These are phyloP conservation scores for Dryas iulia DNA, from an alignment of 1,140 invertebrate species.

Conservation along the genomic window DNA sequence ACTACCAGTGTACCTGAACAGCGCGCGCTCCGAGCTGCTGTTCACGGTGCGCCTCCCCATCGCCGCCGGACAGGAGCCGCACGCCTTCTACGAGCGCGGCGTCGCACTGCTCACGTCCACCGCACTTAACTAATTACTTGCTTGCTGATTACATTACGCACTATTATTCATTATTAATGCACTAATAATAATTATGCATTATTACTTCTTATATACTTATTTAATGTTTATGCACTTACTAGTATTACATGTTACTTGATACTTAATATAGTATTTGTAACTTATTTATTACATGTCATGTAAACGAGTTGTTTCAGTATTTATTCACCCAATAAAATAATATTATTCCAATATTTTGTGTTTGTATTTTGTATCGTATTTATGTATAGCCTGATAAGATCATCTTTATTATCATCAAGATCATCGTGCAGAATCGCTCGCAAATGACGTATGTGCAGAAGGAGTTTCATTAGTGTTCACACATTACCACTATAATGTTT, in stretches of 20 bases:
- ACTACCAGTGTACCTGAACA: constrained; percentile 98
- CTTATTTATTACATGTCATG: neutral
- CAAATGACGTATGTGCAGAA: too few species aligned
- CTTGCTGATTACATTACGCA: neutral
- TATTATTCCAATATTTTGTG: constrained; percentile 8
- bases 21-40: constrained; percentile 95
- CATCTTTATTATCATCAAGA: too few species aligned
- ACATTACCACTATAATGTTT: too few species aligned
- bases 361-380: neutral
- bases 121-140: constrained; percentile 86
- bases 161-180: neutral
- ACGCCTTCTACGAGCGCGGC: constrained; percentile 97
- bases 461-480: too few species aligned
- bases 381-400: too few species aligned
- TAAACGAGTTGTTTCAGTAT: constrained; percentile 1
- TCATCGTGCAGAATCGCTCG: too few species aligned
- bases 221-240: neutral
- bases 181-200: too few species aligned
- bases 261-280: neutral
- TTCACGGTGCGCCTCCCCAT: constrained; percentile 97
- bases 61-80: constrained; percentile 91
- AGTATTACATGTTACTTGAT: neutral
- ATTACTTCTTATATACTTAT: neutral
- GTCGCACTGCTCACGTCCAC: constrained; percentile 96
- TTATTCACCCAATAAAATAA: constrained; percentile 28